phyloP scores from a whole-genome alignment of 2,888 invertebrate species.

The Desoria tigrina region DNA sequence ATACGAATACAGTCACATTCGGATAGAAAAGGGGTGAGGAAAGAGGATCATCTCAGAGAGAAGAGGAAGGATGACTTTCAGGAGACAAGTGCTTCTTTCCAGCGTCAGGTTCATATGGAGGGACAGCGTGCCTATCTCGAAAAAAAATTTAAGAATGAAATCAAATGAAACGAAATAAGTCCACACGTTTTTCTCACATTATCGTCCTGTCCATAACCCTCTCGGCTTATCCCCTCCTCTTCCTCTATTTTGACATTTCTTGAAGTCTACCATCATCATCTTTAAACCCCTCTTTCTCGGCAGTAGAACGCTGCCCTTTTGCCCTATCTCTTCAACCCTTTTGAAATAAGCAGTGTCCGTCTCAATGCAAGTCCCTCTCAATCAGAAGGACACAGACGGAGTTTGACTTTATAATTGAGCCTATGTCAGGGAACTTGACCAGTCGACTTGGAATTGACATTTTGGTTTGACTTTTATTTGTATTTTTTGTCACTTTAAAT shows the following conservation, averaged over 20 bases:
- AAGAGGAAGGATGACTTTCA: slow-evolving; percentile 2
- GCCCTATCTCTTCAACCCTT: too few relatives aligned
- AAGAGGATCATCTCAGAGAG: too few relatives aligned
- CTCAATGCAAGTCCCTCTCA: slow-evolving; percentile 23
- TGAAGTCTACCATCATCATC: neutral
- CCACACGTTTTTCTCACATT: slow-evolving; percentile 44
- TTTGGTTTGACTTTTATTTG: too few relatives aligned
- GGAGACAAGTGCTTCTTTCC: neutral
- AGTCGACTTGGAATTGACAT: too few relatives aligned
- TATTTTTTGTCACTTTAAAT: too few relatives aligned
- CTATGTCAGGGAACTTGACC: neutral
- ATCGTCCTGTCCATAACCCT: slow-evolving; percentile 36
- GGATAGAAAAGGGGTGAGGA: neutral
- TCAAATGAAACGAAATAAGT: slow-evolving; percentile 50
- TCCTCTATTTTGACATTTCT: slow-evolving; percentile 24
- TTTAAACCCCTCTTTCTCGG: too few relatives aligned
- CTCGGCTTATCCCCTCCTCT: slow-evolving; percentile 5
- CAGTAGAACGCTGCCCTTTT: too few relatives aligned
- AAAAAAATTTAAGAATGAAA: slow-evolving; percentile 26
- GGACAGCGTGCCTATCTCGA: slow-evolving; percentile 5
- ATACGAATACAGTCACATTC: neutral
- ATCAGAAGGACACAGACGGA: neutral
- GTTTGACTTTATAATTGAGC: slow-evolving; percentile 21
- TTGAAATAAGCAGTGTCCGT: neutral
- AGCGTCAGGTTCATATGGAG: neutral